phyloP scores from a whole-genome alignment of 2,113 vertebrate genomes.

The Heliornis fulica region DNA sequence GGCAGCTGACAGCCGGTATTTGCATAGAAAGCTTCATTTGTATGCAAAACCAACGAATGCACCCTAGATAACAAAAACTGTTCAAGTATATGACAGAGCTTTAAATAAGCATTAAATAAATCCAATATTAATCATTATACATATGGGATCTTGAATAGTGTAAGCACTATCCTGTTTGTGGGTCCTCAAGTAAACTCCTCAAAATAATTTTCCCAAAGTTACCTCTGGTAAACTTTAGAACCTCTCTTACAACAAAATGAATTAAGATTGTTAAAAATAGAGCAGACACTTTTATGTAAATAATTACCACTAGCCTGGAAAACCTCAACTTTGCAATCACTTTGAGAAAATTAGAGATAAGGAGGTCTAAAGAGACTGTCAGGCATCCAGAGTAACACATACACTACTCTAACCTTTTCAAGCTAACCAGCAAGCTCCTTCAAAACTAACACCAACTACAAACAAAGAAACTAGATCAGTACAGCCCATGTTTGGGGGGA shows the following conservation, averaged over 20 bases:
- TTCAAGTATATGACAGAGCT: not conserved
- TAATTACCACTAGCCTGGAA: not conserved
- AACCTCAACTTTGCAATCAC: not conserved
- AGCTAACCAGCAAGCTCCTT: not conserved
- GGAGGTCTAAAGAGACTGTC: not conserved
- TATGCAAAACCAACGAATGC: accelerated
- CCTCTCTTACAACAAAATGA: not conserved
- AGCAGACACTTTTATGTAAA: not conserved
- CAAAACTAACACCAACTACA: not conserved
- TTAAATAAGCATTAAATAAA: not conserved
- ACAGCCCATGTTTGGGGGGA: not conserved
- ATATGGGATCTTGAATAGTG: not conserved
- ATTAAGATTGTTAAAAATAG: not conserved
- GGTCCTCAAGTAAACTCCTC: not conserved
- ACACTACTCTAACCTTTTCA: not conserved
- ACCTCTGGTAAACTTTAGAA: not conserved
- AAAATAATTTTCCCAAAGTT: not conserved
- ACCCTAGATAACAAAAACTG: not conserved
- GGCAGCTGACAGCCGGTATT: not conserved
- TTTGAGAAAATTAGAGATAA: not conserved
- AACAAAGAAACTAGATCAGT: not conserved
- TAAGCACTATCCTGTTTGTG: not conserved
- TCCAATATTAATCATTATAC: not conserved
- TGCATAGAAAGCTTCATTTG: not conserved
- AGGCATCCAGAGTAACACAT: not conserved